Percentiles rank a stretch among this genome's conserved stretches.
These are phyloP conservation scores for Syncerus caffer DNA, from an alignment of 2,797 vertebrate species.

Conservation along the genomic window DNA sequence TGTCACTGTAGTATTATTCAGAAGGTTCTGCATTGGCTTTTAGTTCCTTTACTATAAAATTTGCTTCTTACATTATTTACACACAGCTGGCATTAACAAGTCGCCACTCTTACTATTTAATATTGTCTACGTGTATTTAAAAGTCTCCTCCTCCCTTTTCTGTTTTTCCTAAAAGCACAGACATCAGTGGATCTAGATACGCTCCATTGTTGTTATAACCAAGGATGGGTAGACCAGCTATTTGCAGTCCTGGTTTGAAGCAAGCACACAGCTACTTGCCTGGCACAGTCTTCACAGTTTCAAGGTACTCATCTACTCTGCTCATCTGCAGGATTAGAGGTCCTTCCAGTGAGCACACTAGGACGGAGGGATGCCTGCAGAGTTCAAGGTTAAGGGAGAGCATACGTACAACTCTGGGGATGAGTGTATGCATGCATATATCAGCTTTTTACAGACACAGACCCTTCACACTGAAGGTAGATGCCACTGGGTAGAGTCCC, in stretches of 20 bases:
- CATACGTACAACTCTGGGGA: conserved; percentile 63
- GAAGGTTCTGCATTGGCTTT: neutral
- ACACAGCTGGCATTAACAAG: neutral
- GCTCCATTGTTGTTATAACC: too few relatives aligned
- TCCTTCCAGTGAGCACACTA: conserved; percentile 45
- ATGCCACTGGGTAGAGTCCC: conserved; percentile 66
- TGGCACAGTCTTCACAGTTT: neutral
- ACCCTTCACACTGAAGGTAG: conserved; percentile 77
- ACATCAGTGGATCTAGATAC: too few relatives aligned
- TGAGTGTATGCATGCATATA: conserved; percentile 63
- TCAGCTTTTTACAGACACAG: conserved; percentile 70
- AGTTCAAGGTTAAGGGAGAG: conserved; percentile 46
- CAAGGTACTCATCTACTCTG: neutral
- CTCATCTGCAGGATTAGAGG: conserved; percentile 26
- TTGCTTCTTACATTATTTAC: neutral
- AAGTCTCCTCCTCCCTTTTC: neutral
- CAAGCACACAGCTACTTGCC: neutral
- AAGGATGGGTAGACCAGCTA: too few relatives aligned
- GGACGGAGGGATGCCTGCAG: conserved; percentile 36
- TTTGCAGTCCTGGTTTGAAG: neutral
- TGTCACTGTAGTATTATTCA: neutral
- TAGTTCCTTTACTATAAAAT: neutral
- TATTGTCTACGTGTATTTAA: neutral
- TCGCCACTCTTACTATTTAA: neutral
- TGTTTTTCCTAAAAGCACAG: neutral